Percentiles rank a stretch among this genome's conserved stretches.
Conservation (phyloP, 2,888 invertebrate genomes). For the Neocrepidodera transversa region DNA sequence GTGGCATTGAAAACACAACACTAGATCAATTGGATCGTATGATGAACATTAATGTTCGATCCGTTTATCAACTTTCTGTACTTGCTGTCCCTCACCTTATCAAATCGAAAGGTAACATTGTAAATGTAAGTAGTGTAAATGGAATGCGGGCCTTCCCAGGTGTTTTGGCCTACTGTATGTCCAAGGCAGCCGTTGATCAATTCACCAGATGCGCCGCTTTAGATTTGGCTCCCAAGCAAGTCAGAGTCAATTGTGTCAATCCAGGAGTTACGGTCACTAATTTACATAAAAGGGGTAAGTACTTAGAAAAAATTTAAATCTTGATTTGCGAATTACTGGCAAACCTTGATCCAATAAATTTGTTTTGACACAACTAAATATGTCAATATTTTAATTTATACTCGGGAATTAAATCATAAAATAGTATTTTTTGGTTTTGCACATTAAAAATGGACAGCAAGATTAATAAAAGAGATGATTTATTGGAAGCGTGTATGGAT, state of each 20-base stretch:
- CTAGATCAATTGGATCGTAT: conserved; percentile 88
- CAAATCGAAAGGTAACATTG: conserved; percentile 79
- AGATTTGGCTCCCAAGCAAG: conserved; percentile 81
- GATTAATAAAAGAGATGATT: neutral
- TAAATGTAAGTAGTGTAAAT: conserved; percentile 94
- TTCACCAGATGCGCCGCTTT: conserved; percentile 92
- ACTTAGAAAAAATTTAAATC: neutral
- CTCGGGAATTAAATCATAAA: too few species aligned
- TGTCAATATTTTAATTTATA: too few species aligned
- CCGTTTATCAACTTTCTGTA: conserved; percentile 83
- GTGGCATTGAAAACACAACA: conserved; percentile 84
- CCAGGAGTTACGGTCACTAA: conserved; percentile 93
- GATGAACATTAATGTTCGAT: conserved; percentile 89
- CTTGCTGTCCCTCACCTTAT: conserved; percentile 86
- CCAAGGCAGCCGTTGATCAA: conserved; percentile 94
- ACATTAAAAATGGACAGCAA: neutral
- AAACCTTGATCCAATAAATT: too few species aligned
- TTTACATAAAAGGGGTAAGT: conserved; percentile 74
- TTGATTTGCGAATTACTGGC: neutral
- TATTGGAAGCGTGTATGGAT: conserved; percentile 6
- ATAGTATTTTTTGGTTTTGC: too few species aligned
- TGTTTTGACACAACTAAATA: too few species aligned
- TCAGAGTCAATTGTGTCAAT: conserved; percentile 90
- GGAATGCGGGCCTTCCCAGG: conserved; percentile 91
- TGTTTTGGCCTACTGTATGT: conserved; percentile 89